A percentile compares a stretch with the other conserved stretches of the same genome.
Evolutionary conservation across 2,888 invertebrate genomes (phyloP).

Genomic region (Julus scanicus): DNA sequence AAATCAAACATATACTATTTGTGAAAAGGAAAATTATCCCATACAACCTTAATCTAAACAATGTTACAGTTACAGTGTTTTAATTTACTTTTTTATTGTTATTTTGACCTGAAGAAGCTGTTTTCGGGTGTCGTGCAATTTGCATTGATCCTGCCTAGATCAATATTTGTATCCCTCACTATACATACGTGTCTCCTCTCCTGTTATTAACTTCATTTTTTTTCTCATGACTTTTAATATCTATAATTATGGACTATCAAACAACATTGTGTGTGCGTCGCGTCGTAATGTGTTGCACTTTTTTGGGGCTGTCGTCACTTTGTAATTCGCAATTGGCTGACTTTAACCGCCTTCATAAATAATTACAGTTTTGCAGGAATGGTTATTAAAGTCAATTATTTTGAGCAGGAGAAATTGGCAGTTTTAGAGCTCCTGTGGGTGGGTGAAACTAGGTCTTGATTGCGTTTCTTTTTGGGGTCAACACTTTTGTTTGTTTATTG

Average conservation of each 20-base stretch:
- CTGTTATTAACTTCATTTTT: conserved; percentile 27
- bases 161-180: conserved; percentile 31
- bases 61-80: not conserved
- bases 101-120: not conserved
- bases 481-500: not conserved
- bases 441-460: not conserved
- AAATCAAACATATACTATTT: too few species aligned
- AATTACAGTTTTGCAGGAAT: conserved; percentile 39
- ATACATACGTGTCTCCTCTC: not conserved
- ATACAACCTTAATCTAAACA: too few species aligned
- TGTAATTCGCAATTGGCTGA: not conserved
- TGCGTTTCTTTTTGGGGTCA: not conserved
- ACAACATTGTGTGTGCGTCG: not conserved
- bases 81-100: not conserved
- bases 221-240: conserved; percentile 4
- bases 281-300: conserved; percentile 9
- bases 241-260: conserved; percentile 37
- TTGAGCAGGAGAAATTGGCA: conserved; percentile 31
- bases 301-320: not conserved
- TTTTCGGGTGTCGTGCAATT: conserved; percentile 4
- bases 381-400: conserved; percentile 40
- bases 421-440: not conserved
- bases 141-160: not conserved
- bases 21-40: too few species aligned
- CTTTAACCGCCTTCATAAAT: not conserved